Evolutionary conservation across 2,888 invertebrate species (phyloP), one percentile per base, ranked within the genome.

Genomic region (Neoascia interrupta): DNA sequence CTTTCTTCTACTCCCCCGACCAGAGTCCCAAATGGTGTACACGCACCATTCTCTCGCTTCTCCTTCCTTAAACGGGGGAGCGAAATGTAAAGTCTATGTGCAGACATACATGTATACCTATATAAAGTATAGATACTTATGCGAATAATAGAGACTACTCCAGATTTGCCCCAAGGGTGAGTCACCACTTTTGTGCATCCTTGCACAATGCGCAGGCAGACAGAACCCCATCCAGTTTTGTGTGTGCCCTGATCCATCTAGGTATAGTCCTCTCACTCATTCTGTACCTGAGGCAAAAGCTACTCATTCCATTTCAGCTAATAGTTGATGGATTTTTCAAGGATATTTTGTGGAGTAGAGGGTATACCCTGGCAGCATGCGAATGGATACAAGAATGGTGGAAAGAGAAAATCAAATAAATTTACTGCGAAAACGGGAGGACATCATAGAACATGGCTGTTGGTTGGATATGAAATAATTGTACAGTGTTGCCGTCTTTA

Each of bases 161-260:
- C 26, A 51, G 43, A 60, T 53, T 53, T 79, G 68, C 79, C 79
- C 79, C 79, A 73, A 56, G 73, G 79, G 73, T 79, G 79, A 79
- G 79, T 79, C 79, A 79, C 73, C 54, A 56, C 47, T 73, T 61
- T 49, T 69, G 58, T 73, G 51, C 53, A 79, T 79, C 56, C 76
- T 73, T 73, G 73, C 79, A 76, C 76, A 73, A 73, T 73, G 79
- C 79, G 73, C 79, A 72, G 73, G 73, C 79, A 79, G 73, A 79
- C 73, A 79, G 47, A 66, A 73, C 66, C 73, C 79, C 53, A 63
- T 54, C 66, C 54, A 66, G n/a, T 60, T 68, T 56, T 73, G 39
- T 56, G 45, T 79, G 73, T 56, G 72, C 61, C 66, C 56, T 63
- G 60, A 18, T 15, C 51, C 66, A 66, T 63, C 61, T 79, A 66